Evolutionary conservation across 2,797 vertebrate genomes (phyloP), one percentile per base, ranked within the genome.

Genomic region (Molossus alvarezi): DNA sequence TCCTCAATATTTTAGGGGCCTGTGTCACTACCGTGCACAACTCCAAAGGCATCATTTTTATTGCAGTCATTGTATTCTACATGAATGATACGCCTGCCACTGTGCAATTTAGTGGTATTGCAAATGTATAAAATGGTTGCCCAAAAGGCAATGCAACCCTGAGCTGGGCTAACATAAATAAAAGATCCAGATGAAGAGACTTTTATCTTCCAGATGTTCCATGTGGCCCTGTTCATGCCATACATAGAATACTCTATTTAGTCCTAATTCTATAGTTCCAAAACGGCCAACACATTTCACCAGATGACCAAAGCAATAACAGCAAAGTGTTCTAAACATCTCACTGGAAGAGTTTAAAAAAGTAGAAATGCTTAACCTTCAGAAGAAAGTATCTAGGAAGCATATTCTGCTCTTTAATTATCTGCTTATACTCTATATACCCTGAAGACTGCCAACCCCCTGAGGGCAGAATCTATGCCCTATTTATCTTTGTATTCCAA

Each of bases 301-400:
- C 73, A 79, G 14, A 73, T 27, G 7, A 62, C 64, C 45, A 83
- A 83, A 55, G 64, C 48, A 90, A 48, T 75, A 60, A 95, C 2
- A 8, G 53, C 29, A 64, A 87, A 29, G 57, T 64, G 29, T 83
- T 87, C 37, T 73, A 79, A 88, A 65, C 6, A 79, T 53, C 23
- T 79, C 64, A 91, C 9, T 5, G 48, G 29, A 76, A 77, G 6
- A 92, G 45, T 9, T 60, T 9, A 48, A 48, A 65, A 29, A 84
- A 94, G 53, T 86, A 9, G 20, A 86, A 90, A 77, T 51, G 37
- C 48, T 91, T 81, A 87, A 67, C 33, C n/a, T 83, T 83, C 71
- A 64, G 48, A 82, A 83, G 57, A 67, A 92, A 83, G 20, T 14
- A 41, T 20, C 27, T 72, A 85, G 4, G 14, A 27, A 79, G 15